Base-by-base conservation (phyloP, 30 jellyfish, hydroid and myxozoan species). In the Turritopsis dohrnii region DNA sequence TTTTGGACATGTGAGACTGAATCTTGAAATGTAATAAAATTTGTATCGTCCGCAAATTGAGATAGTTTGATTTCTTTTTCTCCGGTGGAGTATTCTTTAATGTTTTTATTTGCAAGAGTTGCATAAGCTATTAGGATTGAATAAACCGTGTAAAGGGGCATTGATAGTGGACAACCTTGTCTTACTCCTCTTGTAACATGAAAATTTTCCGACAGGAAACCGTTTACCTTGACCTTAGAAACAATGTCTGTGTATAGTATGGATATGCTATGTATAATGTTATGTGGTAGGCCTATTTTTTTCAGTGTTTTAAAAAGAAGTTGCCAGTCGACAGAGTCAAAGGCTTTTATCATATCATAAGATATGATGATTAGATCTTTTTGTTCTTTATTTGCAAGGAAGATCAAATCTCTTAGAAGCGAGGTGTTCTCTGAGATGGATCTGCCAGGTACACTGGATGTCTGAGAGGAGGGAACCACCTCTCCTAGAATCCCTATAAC, bases 141-240 rank as follows among this genome's bases (percentile, higher is more conserved):
- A 7, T 29, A 83, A 18, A 52, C 19, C 16, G 41, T n/a, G 65
- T 81, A 81, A 21, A 81, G 85, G n/a, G 66, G 69, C 60, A 83
- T 52, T 18, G 87, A 81, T 21, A 81, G 85, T 18, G 87, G 87
- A 86, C 87, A 81, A 5, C 87, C 87, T 26, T 81, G 87, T 23
- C 87, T 3, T 8, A 7, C 87, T 1, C 86, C 85, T 21, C 87
- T 23, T 1, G 30, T 71, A 7, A 71, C 52, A 21, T 4, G 28
- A 31, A 83, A 66, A 5, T 16, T 41, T 4, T 65, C 26, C 7
- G 92, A 85, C 9, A 18, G 29, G 28, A 52, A 18, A 29, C 92
- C 92, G 69, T 85, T 85, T 81, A 54, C 65, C 31, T 27, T 16
- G 52, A 76, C 69, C 1, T 29, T 17, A 29, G 75, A 53, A 25